Conservation (phyloP, 2,888 invertebrate species). For the Plebejus argus region DNA sequence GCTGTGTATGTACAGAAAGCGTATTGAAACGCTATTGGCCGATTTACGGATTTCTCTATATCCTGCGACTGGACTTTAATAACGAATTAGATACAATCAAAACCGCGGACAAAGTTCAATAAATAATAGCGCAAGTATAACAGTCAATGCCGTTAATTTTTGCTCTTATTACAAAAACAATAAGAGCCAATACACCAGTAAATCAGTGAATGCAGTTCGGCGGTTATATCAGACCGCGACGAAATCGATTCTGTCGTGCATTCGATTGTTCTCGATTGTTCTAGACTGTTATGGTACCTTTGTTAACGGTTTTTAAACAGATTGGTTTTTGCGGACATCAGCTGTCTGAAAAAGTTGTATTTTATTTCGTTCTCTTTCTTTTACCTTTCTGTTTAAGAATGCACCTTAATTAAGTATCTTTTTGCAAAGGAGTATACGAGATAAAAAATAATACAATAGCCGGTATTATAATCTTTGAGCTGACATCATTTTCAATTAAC, state of each 20-base stretch:
- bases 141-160: not conserved
- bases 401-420: too few relatives aligned
- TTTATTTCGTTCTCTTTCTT: not conserved
- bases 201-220: conserved; percentile 32
- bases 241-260: conserved; percentile 51
- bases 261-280: not conserved
- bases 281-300: not conserved
- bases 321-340: not conserved
- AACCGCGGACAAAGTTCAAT: not conserved
- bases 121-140: not conserved
- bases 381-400: too few relatives aligned
- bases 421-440: too few relatives aligned
- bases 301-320: conserved; percentile 18
- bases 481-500: too few relatives aligned
- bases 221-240: conserved; percentile 38
- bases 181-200: not conserved
- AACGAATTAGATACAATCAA: too few relatives aligned
- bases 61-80: too few relatives aligned
- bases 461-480: too few relatives aligned
- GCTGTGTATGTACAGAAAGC: too few relatives aligned
- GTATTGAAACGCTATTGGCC: too few relatives aligned
- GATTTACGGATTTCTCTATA: too few relatives aligned
- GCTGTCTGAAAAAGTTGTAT: not conserved
- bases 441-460: too few relatives aligned
- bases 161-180: not conserved